phyloP scores from a whole-genome alignment of 2,888 invertebrate species.

The Brachyopa scutellaris region DNA sequence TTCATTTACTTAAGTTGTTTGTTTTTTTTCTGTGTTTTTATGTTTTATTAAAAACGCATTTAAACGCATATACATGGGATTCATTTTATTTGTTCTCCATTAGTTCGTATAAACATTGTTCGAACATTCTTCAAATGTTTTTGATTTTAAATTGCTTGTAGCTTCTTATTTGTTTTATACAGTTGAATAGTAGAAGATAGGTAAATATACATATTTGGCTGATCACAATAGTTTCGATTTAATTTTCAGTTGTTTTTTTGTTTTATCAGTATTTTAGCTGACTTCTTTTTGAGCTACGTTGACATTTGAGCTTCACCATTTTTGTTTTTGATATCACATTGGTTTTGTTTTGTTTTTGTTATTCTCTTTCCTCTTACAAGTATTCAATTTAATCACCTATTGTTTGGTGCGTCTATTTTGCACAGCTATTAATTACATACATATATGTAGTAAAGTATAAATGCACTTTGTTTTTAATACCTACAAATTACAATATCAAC shows the following conservation, averaged over 20 bases:
- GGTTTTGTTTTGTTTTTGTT: slow-evolving; percentile 17
- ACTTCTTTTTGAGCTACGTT: slow-evolving; percentile 66
- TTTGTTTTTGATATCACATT: slow-evolving; percentile 60
- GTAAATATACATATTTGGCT: slow-evolving; percentile 57
- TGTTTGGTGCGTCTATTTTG: slow-evolving; percentile 61
- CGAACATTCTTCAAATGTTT: slow-evolving; percentile 30
- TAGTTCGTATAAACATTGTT: slow-evolving; percentile 27
- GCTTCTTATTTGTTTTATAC: slow-evolving; percentile 30
- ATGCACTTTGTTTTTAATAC: slow-evolving; percentile 70
- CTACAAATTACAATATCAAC: slow-evolving; percentile 67
- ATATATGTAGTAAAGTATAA: slow-evolving; percentile 62
- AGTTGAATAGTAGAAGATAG: slow-evolving; percentile 59
- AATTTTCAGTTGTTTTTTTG: slow-evolving; percentile 26
- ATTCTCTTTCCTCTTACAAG: neutral
- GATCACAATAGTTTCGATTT: slow-evolving; percentile 72
- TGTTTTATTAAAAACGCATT: slow-evolving; percentile 51
- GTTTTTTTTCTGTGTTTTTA: slow-evolving; percentile 13
- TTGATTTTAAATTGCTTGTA: slow-evolving; percentile 38
- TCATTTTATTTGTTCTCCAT: slow-evolving; percentile 7
- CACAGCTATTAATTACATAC: slow-evolving; percentile 53
- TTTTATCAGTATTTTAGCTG: slow-evolving; percentile 25
- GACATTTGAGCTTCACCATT: slow-evolving; percentile 68
- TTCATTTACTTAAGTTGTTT: slow-evolving; percentile 66
- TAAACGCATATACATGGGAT: slow-evolving; percentile 58
- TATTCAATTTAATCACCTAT: slow-evolving; percentile 10